Percentiles rank a stretch among this genome's conserved stretches.
These are phyloP conservation scores for Eudorcas thomsonii DNA, from an alignment of 2,113 vertebrate species.

Conservation along the genomic window DNA sequence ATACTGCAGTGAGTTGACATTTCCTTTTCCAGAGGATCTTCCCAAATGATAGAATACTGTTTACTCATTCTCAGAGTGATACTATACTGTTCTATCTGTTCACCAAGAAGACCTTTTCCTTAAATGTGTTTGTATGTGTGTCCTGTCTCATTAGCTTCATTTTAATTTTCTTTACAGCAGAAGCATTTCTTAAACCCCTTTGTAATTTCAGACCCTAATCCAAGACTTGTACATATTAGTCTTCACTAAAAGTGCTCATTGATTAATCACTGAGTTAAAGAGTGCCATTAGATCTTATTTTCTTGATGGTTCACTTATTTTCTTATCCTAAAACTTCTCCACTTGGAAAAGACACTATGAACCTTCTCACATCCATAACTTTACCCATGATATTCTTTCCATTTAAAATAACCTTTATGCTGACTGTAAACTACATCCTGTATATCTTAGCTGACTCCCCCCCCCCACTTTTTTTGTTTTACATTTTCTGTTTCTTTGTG, in stretches of 20 bases:
- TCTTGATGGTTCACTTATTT: neutral
- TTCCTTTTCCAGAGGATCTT: neutral
- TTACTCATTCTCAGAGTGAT: neutral
- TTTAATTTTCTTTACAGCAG: constrained; percentile 27
- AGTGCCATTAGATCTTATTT: neutral
- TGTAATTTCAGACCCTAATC: neutral
- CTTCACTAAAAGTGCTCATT: neutral
- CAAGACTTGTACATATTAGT: neutral
- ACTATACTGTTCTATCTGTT: neutral
- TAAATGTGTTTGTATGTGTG: neutral
- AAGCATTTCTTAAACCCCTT: neutral
- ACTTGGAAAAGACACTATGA: neutral
- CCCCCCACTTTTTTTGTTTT: neutral
- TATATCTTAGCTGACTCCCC: neutral
- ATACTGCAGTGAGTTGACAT: neutral
- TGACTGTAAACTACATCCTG: neutral
- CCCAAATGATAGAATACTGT: neutral
- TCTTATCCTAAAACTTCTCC: neutral
- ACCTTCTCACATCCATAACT: neutral
- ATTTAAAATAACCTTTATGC: neutral
- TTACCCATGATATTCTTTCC: neutral
- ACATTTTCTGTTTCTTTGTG: neutral
- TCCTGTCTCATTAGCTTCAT: neutral
- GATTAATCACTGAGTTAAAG: neutral
- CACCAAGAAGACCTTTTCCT: neutral